Conservation (phyloP, 2,797 vertebrate genomes). For the Labeo calbasu region DNA sequence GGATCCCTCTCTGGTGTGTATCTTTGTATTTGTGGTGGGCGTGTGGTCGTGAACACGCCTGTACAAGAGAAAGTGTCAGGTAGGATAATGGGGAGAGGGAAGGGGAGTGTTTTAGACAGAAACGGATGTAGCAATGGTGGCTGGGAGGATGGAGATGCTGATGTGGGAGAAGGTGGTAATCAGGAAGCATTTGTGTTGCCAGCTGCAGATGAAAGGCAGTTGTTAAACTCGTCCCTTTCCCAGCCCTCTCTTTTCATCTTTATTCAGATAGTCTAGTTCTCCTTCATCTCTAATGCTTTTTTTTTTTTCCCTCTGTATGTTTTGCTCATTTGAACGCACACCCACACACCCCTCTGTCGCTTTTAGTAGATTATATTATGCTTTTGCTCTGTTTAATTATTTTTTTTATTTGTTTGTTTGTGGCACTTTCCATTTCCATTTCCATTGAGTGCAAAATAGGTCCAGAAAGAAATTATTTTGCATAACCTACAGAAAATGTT, state of each 20-base stretch:
- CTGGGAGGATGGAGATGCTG: slow-evolving; percentile 42
- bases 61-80: slow-evolving; percentile 31
- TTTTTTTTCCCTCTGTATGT: slow-evolving; percentile 5
- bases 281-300: slow-evolving; percentile 41
- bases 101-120: slow-evolving; percentile 5
- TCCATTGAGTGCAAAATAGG: neutral
- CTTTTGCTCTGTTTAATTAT: neutral
- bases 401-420: neutral
- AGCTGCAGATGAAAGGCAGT: slow-evolving; percentile 56
- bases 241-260: slow-evolving; percentile 55
- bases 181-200: slow-evolving; percentile 45
- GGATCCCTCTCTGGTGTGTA: slow-evolving; percentile 39
- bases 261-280: slow-evolving; percentile 43
- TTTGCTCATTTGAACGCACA: slow-evolving; percentile 27
- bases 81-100: slow-evolving; percentile 4
- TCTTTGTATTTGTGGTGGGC: slow-evolving; percentile 37
- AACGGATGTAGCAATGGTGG: slow-evolving; percentile 24
- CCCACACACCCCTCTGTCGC: slow-evolving; percentile 25
- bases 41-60: slow-evolving; percentile 16
- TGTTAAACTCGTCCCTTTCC: slow-evolving; percentile 51
- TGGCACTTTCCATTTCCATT: neutral
- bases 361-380: slow-evolving; percentile 13
- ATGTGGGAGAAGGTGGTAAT: slow-evolving; percentile 47
- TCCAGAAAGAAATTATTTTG: neutral
- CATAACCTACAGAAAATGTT: neutral